phyloP scores from a whole-genome alignment of 2,113 vertebrate genomes.

The Labrus mixtus region DNA sequence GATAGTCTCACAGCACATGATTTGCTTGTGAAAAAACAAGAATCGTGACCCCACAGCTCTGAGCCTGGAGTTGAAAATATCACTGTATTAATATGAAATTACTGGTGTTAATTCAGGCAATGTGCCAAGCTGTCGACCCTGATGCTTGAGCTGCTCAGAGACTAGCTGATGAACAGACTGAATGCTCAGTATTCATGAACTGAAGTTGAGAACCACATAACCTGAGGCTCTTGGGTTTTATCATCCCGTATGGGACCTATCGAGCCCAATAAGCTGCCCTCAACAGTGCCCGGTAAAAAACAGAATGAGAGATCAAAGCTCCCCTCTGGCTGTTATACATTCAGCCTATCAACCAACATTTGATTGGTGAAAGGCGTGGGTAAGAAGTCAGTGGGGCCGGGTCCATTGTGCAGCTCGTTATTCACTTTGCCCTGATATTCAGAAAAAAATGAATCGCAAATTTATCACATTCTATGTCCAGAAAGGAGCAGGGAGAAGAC shows the following conservation, averaged over 20 bases:
- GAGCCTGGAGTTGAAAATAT: slow-evolving; percentile 38
- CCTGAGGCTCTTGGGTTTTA: slow-evolving; percentile 46
- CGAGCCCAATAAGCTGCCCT: slow-evolving; percentile 54
- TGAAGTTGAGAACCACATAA: slow-evolving; percentile 45
- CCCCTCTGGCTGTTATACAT: slow-evolving; percentile 2
- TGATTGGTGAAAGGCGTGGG: slow-evolving; percentile 24
- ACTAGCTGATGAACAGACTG: slow-evolving; percentile 56
- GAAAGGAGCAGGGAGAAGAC: no score
- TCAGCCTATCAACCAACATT: slow-evolving; percentile 34
- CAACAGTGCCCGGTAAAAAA: slow-evolving; percentile 45
- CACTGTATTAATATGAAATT: slow-evolving; percentile 51
- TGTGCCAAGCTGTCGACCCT: slow-evolving; percentile 47
- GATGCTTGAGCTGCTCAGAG: slow-evolving; percentile 54
- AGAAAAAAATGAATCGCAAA: not conserved
- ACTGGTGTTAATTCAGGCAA: slow-evolving; percentile 52
- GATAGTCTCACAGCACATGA: no score
- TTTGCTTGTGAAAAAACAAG: not conserved
- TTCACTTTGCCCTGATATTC: slow-evolving; percentile 30
- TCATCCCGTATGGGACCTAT: slow-evolving; percentile 46
- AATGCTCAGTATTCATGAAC: slow-evolving; percentile 62
- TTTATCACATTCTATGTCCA: not conserved
- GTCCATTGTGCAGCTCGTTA: slow-evolving; percentile 3
- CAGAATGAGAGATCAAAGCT: slow-evolving; percentile 64
- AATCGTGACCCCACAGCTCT: slow-evolving; percentile 11
- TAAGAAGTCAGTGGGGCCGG: slow-evolving; percentile 4